Percentiles rank a stretch among this genome's conserved stretches.
Evolutionary conservation across 1,140 invertebrate genomes (phyloP).

Genomic region (Zaprionus gabonicus): DNA sequence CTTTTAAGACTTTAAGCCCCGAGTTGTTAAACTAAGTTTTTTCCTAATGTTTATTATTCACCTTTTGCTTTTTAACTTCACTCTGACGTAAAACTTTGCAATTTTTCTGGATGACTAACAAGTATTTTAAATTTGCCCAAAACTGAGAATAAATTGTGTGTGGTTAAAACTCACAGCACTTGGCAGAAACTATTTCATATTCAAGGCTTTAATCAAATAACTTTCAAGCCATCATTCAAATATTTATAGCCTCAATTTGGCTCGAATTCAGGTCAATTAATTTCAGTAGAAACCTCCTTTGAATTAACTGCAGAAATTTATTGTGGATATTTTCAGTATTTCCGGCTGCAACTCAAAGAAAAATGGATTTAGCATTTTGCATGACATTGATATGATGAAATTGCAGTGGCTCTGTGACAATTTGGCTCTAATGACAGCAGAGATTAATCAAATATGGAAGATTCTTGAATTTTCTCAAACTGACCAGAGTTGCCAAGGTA

Average conservation of each 20-base stretch:
- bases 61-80: too few species aligned
- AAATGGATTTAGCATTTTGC: background rate
- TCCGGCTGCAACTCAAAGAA: background rate
- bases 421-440: background rate
- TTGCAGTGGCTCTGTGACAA: background rate
- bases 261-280: conserved; percentile 3
- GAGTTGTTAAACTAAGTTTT: too few species aligned
- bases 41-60: too few species aligned
- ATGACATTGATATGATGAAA: background rate
- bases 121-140: too few species aligned
- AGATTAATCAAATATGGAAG: background rate
- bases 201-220: background rate
- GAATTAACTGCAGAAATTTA: background rate
- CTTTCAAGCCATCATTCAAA: background rate
- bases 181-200: background rate
- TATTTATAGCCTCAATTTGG: conserved; percentile 1
- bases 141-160: too few species aligned
- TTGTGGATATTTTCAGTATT: background rate
- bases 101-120: too few species aligned
- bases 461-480: background rate
- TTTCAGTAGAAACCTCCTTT: background rate
- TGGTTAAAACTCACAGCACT: background rate
- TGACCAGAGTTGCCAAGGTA: background rate
- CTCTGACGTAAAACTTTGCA: too few species aligned
- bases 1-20: too few species aligned